phyloP scores from a whole-genome alignment of 2,797 vertebrate genomes.

The Tympanoctomys barrerae region DNA sequence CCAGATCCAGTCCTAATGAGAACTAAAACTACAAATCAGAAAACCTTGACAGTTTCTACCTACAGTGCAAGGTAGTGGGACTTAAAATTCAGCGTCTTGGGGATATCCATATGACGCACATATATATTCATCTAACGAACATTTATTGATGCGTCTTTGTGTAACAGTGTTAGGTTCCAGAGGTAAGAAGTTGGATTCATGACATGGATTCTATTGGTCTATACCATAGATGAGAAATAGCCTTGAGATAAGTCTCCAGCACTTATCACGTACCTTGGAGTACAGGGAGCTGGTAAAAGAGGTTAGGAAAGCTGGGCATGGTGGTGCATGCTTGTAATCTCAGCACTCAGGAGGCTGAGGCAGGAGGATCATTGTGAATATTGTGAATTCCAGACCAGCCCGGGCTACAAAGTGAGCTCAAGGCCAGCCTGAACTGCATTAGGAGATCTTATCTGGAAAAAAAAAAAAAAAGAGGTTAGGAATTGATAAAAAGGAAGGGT shows the following conservation, averaged over 20 bases:
- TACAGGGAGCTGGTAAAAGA: constrained; percentile 20
- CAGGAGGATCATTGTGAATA: too few species aligned
- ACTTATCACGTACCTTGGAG: background rate
- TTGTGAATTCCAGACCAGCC: too few species aligned
- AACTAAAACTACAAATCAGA: constrained; percentile 29
- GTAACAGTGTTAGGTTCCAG: constrained; percentile 5
- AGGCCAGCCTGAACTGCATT: too few species aligned
- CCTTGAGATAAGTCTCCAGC: background rate
- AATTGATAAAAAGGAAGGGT: constrained; percentile 31
- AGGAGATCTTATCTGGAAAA: too few species aligned
- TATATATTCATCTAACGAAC: background rate
- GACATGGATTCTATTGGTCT: background rate
- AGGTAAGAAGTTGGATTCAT: background rate
- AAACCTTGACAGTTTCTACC: background rate
- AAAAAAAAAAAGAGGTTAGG: too few species aligned
- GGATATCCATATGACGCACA: background rate
- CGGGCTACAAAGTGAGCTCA: too few species aligned
- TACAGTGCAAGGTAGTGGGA: background rate
- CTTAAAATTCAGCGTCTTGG: background rate
- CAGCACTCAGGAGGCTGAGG: too few species aligned
- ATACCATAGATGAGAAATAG: background rate
- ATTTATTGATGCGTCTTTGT: constrained; percentile 32
- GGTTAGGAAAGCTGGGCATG: background rate
- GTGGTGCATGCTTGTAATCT: too few species aligned
- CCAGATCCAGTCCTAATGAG: constrained; percentile 38